A percentile compares a stretch with the other conserved stretches of the same genome.
Conservation (phyloP, 2,888 invertebrate genomes). For the Ectemnius continuus region DNA sequence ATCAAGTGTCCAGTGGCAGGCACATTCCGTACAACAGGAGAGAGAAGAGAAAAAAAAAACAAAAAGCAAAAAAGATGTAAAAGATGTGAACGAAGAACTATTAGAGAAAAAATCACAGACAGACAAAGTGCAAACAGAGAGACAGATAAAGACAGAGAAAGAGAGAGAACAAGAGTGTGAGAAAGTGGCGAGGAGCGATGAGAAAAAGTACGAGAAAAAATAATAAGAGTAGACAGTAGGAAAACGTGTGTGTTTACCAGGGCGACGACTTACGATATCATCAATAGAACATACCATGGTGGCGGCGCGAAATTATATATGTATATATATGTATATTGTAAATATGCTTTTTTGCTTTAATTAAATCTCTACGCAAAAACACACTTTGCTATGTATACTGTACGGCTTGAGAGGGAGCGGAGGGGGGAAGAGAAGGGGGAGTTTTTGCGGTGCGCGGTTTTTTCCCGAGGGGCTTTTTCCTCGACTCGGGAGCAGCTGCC, state of each 20-base stretch:
- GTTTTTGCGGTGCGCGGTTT: background rate
- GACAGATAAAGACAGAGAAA: slow-evolving; percentile 19
- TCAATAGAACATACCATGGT: slow-evolving; percentile 78
- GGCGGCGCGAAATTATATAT: slow-evolving; percentile 48
- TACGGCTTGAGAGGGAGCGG: background rate
- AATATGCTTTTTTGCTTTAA: slow-evolving; percentile 28
- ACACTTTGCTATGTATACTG: slow-evolving; percentile 26
- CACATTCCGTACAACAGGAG: slow-evolving; percentile 24
- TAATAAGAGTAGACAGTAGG: slow-evolving; percentile 57
- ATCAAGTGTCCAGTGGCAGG: slow-evolving; percentile 9
- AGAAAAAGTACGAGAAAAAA: slow-evolving; percentile 57
- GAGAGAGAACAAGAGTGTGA: background rate
- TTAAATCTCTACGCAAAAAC: slow-evolving; percentile 35
- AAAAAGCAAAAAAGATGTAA: slow-evolving; percentile 22
- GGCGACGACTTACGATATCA: slow-evolving; percentile 78
- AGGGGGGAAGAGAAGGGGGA: no score
- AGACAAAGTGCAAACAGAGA: slow-evolving; percentile 16
- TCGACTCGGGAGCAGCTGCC: background rate
- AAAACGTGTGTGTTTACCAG: slow-evolving; percentile 75
- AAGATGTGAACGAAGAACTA: slow-evolving; percentile 10
- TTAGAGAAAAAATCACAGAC: background rate
- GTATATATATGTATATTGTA: slow-evolving; percentile 11
- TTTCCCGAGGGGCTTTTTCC: background rate
- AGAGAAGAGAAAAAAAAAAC: slow-evolving; percentile 15
- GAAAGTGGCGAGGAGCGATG: no score